Conservation (phyloP, 2,888 invertebrate genomes). For the Danaus chrysippus region DNA sequence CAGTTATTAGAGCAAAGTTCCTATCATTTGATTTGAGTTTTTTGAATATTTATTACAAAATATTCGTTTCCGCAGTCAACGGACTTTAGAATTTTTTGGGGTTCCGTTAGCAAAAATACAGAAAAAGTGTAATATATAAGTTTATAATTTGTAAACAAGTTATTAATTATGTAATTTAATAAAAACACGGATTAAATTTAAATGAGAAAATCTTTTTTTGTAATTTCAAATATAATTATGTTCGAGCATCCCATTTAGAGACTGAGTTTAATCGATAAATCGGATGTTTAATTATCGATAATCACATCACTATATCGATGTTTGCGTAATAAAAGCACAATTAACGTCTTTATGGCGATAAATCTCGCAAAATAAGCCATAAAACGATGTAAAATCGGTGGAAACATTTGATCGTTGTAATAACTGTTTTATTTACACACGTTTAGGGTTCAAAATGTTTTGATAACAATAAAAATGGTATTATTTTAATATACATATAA, state of each 20-base stretch:
- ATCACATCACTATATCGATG: constrained; percentile 24
- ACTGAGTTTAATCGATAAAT: constrained; percentile 54
- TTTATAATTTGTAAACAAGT: not conserved
- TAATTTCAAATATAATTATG: no score
- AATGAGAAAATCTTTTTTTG: no score
- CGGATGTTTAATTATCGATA: constrained; percentile 51
- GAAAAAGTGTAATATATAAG: not conserved
- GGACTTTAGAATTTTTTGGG: constrained; percentile 15
- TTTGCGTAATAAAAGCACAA: constrained; percentile 25
- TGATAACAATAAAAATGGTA: no score
- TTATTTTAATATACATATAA: no score
- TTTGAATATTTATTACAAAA: constrained; percentile 27
- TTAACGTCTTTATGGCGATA: constrained; percentile 28
- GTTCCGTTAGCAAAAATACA: not conserved
- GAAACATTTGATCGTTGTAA: constrained; percentile 6
- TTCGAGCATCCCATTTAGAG: constrained; percentile 25
- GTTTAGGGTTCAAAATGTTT: no score
- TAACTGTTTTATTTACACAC: not conserved
- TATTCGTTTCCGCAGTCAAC: constrained; percentile 25
- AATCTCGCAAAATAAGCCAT: constrained; percentile 28
- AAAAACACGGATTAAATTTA: no score
- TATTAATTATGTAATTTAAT: no score
- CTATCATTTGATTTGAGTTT: constrained; percentile 33
- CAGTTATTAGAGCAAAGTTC: constrained; percentile 63
- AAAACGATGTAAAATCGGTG: constrained; percentile 10